phyloP scores from a whole-genome alignment of 2,113 vertebrate species.

The Embiotoca jacksoni region DNA sequence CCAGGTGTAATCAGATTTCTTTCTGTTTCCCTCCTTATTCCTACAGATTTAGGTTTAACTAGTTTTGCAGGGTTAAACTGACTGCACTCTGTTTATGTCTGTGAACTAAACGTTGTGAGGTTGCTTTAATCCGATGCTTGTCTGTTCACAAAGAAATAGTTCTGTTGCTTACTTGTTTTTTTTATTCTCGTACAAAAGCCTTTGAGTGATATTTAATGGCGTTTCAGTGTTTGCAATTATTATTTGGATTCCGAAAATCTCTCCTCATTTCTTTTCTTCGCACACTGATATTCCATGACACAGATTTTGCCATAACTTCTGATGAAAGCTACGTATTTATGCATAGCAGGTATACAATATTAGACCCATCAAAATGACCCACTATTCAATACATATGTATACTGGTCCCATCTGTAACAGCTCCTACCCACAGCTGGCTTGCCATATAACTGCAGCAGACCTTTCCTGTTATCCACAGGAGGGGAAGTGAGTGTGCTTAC shows the following conservation, averaged over 20 bases:
- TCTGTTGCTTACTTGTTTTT: not conserved
- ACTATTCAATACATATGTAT: not conserved
- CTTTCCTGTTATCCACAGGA: slow-evolving; percentile 76
- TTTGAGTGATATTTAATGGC: not conserved
- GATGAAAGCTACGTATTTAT: not conserved
- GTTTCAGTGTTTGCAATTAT: not conserved
- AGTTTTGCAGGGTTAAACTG: not conserved
- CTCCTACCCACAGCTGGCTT: slow-evolving; percentile 10
- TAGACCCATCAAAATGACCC: not conserved
- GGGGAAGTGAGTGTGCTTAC: slow-evolving; percentile 57
- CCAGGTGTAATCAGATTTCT: too few relatives aligned
- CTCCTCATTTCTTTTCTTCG: not conserved
- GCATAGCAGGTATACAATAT: not conserved
- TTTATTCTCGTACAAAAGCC: not conserved
- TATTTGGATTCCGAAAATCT: not conserved
- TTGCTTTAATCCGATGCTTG: not conserved
- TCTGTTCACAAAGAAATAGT: not conserved
- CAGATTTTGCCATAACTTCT: not conserved
- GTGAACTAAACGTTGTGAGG: too few relatives aligned
- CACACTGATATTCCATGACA: not conserved
- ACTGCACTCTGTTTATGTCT: too few relatives aligned
- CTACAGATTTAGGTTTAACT: too few relatives aligned
- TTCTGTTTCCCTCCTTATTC: too few relatives aligned
- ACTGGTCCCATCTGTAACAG: slow-evolving; percentile 2
- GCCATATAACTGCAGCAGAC: slow-evolving; percentile 44